Conservation (phyloP, 2,888 invertebrate species). For the Blomia tropicalis region DNA sequence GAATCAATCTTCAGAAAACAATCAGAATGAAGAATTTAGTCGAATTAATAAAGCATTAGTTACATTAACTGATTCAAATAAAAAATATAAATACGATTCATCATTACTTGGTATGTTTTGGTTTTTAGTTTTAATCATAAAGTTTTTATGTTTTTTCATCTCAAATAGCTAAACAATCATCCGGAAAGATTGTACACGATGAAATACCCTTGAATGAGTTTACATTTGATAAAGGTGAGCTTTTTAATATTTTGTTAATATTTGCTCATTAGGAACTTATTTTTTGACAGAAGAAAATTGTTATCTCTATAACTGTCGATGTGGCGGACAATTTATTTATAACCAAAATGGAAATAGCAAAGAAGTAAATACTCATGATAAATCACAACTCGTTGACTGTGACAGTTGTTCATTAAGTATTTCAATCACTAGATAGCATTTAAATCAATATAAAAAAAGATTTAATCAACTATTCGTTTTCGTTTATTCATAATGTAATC, state of each 20-base stretch:
- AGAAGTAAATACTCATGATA: neutral
- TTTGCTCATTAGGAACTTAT: neutral
- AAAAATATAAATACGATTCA: constrained; percentile 16
- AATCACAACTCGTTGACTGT: constrained; percentile 10
- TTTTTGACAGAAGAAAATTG: neutral
- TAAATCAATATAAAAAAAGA: too few species aligned
- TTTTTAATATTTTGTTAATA: neutral
- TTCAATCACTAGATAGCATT: neutral
- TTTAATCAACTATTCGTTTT: too few species aligned
- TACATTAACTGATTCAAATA: neutral
- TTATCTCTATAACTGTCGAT: constrained; percentile 17
- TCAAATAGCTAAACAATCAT: neutral
- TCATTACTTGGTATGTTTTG: constrained; percentile 16
- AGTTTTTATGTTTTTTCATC: neutral
- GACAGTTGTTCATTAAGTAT: constrained; percentile 21
- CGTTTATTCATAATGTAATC: too few species aligned
- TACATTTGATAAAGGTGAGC: neutral
- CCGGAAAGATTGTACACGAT: neutral
- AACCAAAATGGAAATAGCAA: neutral
- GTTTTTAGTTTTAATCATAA: neutral
- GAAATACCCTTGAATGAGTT: constrained; percentile 14
- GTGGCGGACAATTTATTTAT: constrained; percentile 18
- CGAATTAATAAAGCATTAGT: constrained; percentile 13
- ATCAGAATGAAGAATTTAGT: constrained; percentile 1
- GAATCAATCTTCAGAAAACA: neutral